Percentiles rank a stretch among this genome's conserved stretches.
Conservation (phyloP, 2,888 invertebrate species). For the Drosophila emarginata region DNA sequence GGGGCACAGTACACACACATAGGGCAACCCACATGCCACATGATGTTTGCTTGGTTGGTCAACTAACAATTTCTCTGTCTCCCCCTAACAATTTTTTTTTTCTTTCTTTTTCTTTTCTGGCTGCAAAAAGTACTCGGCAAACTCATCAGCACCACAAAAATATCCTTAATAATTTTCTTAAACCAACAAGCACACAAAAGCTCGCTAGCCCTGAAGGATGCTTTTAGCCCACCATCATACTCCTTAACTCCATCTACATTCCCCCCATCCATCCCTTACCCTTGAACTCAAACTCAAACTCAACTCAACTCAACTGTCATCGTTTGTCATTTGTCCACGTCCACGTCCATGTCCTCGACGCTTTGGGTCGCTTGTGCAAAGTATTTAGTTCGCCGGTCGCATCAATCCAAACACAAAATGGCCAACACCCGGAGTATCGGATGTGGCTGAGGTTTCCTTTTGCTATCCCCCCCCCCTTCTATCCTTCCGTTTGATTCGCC, state of each 20-base stretch:
- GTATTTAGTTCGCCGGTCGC: constrained; percentile 77
- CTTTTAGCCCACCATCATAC: constrained; percentile 61
- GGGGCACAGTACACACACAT: constrained; percentile 36
- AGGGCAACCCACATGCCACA: constrained; percentile 32
- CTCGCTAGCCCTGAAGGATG: constrained; percentile 61
- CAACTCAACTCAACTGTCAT: constrained; percentile 57
- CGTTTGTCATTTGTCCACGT: constrained; percentile 70
- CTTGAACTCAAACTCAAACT: neutral
- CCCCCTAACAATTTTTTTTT: neutral
- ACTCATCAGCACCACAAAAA: constrained; percentile 80
- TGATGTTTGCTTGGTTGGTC: constrained; percentile 45
- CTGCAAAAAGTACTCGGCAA: constrained; percentile 69
- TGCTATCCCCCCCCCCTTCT: constrained; percentile 8
- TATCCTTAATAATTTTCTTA: constrained; percentile 81
- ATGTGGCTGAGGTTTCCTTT: constrained; percentile 76
- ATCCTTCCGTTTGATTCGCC: constrained; percentile 42
- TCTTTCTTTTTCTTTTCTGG: neutral
- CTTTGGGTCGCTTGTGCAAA: constrained; percentile 67
- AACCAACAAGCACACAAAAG: constrained; percentile 78
- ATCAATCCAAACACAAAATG: constrained; percentile 78
- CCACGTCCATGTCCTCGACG: constrained; percentile 22
- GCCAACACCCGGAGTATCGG: constrained; percentile 72
- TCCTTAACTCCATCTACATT: neutral
- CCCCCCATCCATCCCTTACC: neutral
- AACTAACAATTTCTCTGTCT: neutral